Evolutionary conservation across 2,888 invertebrate genomes (phyloP), one percentile per base, ranked within the genome.

Genomic region (Liopterus haemorrhoidalis): DNA sequence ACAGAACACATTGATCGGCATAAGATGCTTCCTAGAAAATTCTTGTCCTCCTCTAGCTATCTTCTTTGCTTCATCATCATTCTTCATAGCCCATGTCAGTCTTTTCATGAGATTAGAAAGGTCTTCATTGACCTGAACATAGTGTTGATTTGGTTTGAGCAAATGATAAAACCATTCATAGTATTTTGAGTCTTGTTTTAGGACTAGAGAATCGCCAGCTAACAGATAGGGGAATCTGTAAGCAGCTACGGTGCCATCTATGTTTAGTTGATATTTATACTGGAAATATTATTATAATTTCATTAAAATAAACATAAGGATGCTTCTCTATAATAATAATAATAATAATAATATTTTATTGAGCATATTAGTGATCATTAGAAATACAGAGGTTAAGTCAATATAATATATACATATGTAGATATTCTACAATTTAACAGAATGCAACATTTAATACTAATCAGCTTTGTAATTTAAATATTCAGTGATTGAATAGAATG

Each of bases 231-330:
- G 95, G 53, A 94, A 76, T 50, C 96, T 76, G 67, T 96, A 97
- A 0, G 96, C 91, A 14, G 96, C 95, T 11, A 97, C 96, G 25
- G 95, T 92, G 11, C 97, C 97, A 71, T 97, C 97, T 42, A 97
- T 75, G 60, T 84, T 91, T 20, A 97, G 67, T 70, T 93, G 92
- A 67, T 94, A 97, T 71, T 95, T 95, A 65, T 87, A 91, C 94
- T 96, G 71, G 64, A 78, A 67, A 52, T 49, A 58, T n/a, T n/a
- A n/a, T n/a, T 20, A 30, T 31, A 49, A 16, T 20, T 22, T 21
- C 15, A 19, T 18, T 16, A 36, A 37, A 20, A 39, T 28, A 43
- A 33, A 38, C 14, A 5, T 30, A 40, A 11, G 21, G n/a, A n/a
- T n/a, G n/a, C n/a, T n/a, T n/a, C n/a, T n/a, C n/a, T n/a, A n/a